These are phyloP conservation scores for Cebus imitator DNA, from an alignment of 2,113 vertebrate species.

Conservation along the genomic window DNA sequence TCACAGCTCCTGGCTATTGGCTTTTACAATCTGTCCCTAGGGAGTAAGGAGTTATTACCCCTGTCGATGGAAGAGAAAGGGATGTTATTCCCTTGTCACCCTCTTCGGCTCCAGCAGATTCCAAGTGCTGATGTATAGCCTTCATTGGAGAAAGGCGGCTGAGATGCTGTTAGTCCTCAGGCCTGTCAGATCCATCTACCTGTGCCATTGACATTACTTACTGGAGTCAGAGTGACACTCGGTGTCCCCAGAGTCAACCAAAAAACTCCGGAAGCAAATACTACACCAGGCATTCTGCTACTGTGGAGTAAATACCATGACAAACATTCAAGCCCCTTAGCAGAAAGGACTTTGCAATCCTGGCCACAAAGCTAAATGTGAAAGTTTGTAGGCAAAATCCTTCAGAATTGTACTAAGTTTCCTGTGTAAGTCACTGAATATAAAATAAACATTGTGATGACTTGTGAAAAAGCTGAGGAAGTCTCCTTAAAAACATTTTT, in stretches of 20 bases:
- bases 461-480: not conserved
- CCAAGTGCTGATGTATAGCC: conserved; percentile 95
- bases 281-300: not conserved
- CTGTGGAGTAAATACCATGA: not conserved
- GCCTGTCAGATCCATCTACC: conserved; percentile 86
- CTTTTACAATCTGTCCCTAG: conserved; percentile 99
- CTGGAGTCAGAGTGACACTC: conserved; percentile 81
- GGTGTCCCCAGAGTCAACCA: conserved; percentile 79
- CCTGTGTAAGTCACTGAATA: not conserved
- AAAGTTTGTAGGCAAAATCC: not conserved
- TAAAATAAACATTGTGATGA: not conserved
- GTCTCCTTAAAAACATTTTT: not conserved
- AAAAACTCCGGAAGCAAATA: conserved; percentile 72
- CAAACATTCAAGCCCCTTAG: not conserved
- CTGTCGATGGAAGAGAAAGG: conserved; percentile 99
- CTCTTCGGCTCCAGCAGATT: conserved; percentile 91
- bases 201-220: conserved; percentile 81
- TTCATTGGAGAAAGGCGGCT: conserved; percentile 86
- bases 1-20: conserved; percentile 98
- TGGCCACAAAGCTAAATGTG: rapidly evolving
- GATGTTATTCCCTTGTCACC: conserved; percentile 99
- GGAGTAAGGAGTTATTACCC: conserved; percentile 99
- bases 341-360: not conserved
- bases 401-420: not conserved
- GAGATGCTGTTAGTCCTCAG: conserved; percentile 85